Base-by-base conservation (phyloP, 2,888 invertebrate species). In the Lithophane semibrunnea region DNA sequence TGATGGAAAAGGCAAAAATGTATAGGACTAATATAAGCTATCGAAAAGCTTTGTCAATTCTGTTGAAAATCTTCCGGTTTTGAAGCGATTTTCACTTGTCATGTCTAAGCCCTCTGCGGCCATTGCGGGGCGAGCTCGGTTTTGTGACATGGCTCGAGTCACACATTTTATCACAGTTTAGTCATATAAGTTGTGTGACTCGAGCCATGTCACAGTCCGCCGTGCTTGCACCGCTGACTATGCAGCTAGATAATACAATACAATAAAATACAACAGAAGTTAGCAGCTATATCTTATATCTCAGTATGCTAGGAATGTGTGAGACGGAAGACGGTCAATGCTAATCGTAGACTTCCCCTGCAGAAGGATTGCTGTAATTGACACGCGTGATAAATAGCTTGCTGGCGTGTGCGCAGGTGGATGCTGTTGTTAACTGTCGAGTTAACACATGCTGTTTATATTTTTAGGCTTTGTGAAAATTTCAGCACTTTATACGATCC, bases 311-410 rank as follows among this genome's bases (percentile, higher is more conserved):
- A 67, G 49, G 81, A 85, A 83, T 81, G 76, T 10, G 66, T 13
- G 12, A 63, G 12, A n/a, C 65, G 64, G 75, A 82, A 74, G 64
- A 37, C 61, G 37, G 37, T 70, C 73, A 67, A 67, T 68, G 63
- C 44, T 84, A 81, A 83, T 64, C 21, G 61, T 16, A 67, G 66
- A 83, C 58, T 76, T 83, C 84, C 68, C 24, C 18, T n/a, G 47
- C 29, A 67, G 54, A 66, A 76, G 52, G 18, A 68, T 78, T 63
- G 29, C 56, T 68, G 64, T 68, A 65, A 79, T 63, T 72, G 74
- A 61, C 56, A 75, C 29, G 61, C 21, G 58, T 24, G 61, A 72
- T 79, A 66, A 75, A 75, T 80, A 2, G 3, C 21, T 37, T 13
- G 58, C 4, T 18, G 10, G 21, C 65, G 37, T 13, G n/a, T 54